phyloP scores from a whole-genome alignment of 2,797 vertebrate species.

The Alectoris magna region DNA sequence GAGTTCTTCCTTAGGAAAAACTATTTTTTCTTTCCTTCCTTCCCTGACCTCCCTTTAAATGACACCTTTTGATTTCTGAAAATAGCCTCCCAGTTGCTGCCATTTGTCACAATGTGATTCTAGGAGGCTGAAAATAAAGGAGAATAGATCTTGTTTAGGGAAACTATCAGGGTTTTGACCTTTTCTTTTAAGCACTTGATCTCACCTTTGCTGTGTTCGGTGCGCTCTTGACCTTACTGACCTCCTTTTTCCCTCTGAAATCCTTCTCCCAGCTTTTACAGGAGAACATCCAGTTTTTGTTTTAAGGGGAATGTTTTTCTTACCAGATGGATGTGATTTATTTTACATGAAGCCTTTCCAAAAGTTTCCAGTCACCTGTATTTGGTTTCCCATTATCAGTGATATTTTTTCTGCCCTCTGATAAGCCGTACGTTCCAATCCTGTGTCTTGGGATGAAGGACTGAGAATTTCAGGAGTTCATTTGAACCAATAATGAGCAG shows the following conservation, averaged over 20 bases:
- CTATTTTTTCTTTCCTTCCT: background rate
- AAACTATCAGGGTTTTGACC: background rate
- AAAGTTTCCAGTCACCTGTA: background rate
- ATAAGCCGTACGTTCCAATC: background rate
- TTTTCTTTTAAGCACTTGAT: background rate
- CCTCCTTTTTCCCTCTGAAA: background rate
- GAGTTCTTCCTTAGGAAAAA: background rate
- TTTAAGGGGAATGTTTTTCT: background rate
- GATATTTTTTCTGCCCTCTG: background rate
- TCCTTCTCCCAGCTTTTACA: background rate
- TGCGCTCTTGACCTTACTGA: background rate
- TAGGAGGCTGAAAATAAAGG: background rate
- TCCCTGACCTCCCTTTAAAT: background rate
- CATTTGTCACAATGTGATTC: constrained; percentile 25
- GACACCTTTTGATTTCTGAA: constrained; percentile 28
- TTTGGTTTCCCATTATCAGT: background rate
- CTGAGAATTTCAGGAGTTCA: background rate
- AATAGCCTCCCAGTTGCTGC: constrained; percentile 30
- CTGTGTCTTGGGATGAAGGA: background rate
- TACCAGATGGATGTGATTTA: background rate
- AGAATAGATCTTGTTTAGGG: background rate
- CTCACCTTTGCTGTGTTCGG: background rate
- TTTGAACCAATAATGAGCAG: background rate
- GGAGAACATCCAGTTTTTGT: background rate
- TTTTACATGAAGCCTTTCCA: background rate